Base-by-base conservation (phyloP, 2,113 vertebrate species). In the Todiramphus chloris region DNA sequence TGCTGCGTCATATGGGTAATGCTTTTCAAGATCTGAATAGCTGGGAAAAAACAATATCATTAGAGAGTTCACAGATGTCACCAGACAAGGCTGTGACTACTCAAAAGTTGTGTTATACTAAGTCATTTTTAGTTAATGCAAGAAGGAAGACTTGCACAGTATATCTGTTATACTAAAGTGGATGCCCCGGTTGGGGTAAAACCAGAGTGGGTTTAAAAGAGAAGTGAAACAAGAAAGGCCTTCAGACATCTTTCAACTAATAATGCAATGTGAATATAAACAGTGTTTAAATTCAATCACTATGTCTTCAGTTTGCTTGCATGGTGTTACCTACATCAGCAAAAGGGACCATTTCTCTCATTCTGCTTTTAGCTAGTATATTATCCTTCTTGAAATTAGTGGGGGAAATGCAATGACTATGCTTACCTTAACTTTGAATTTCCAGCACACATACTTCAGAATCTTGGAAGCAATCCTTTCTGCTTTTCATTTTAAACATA, bases 11-110 rank as follows among this genome's bases (percentile, higher is more conserved):
- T 93, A 78, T 83, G 72, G 53, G 46, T 74, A 96, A 90, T 62
- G 48, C 16, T 93, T 97, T 94, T 79, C 9, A 77, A 86, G 90
- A 94, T 84, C 51, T 91, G 75, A 86, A 90, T 95, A 90, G 25
- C n/a, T 86, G 67, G 76, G 73, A 87, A 94, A 87, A 87, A 80
- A 13, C 63, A 83, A 12, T 80, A 43, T 87, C 66, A 91, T 82
- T 96, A 93, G 13, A 68, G 46, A 92, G 41, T 90, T 93, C 93
- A 87, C 39, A 95, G 64, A 43, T 87, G 48, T 94, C 72, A 91
- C 53, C 50, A 86, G 55, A 89, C 31, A 82, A 79, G 62, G 10
- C 79, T 80, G 41, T 86, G 59, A 60, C 31, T 55, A 43, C n/a
- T 46, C 16, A 82, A 93, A 90, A 83, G 16, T 74, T 85, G 39